Percentiles rank a stretch among this genome's conserved stretches.
Conservation (phyloP, 1,140 invertebrate species). For the Drosophila lowei region DNA sequence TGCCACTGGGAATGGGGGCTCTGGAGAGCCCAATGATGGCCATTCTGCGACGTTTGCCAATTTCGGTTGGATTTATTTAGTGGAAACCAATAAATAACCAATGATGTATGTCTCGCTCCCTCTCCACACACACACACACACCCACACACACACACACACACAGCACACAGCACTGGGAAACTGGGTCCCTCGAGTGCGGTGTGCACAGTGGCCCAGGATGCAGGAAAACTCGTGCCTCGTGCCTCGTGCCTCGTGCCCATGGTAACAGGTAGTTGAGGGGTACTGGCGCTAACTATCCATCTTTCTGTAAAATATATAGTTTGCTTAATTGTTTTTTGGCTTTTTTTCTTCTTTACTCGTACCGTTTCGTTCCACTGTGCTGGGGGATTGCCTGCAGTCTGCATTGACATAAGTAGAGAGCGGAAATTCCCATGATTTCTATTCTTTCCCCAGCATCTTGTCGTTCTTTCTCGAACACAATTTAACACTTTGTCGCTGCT, state of each 20-base stretch:
- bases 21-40: conserved; percentile 71
- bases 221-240: background rate
- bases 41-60: conserved; percentile 80
- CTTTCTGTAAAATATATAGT: background rate
- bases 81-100: conserved; percentile 80
- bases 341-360: no score
- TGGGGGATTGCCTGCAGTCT: conserved; percentile 23
- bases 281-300: no score
- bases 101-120: conserved; percentile 57
- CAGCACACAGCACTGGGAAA: conserved; percentile 6
- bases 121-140: background rate
- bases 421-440: conserved; percentile 35
- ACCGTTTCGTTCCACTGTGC: conserved; percentile 15
- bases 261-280: no score
- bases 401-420: conserved; percentile 19
- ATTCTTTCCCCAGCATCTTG: conserved; percentile 34
- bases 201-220: conserved; percentile 28
- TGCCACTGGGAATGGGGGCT: conserved; percentile 4
- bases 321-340: background rate
- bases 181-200: conserved; percentile 49
- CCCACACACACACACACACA: background rate
- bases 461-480: conserved; percentile 66
- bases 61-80: conserved; percentile 80
- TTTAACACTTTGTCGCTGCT: conserved; percentile 74
- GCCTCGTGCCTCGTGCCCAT: no score